Percentiles rank a stretch among this genome's conserved stretches.
Evolutionary conservation across 1,140 invertebrate species (phyloP).

Genomic region (Drosophila nasuta): DNA sequence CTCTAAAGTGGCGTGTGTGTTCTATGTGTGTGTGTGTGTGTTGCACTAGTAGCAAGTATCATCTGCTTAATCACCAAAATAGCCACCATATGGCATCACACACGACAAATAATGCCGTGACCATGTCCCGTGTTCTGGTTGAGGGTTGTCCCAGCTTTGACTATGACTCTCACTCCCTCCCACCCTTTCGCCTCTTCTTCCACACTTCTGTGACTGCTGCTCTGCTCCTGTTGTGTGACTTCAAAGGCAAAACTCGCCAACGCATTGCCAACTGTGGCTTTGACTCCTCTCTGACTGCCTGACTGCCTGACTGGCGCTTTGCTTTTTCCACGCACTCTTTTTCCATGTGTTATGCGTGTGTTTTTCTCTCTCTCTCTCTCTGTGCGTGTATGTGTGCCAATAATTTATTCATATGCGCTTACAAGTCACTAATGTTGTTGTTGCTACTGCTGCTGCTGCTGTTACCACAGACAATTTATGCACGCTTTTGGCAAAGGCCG

Average conservation of each 20-base stretch:
- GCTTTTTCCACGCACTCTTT: slow-evolving; percentile 74
- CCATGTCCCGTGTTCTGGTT: slow-evolving; percentile 9
- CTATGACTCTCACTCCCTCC: not conserved
- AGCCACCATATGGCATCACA: slow-evolving; percentile 79
- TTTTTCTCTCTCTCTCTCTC: slow-evolving; percentile 20
- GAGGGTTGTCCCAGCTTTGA: slow-evolving; percentile 37
- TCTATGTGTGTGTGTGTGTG: slow-evolving; percentile 16
- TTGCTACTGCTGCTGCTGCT: slow-evolving; percentile 29
- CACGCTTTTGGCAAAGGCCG: slow-evolving; percentile 75
- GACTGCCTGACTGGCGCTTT: slow-evolving; percentile 45
- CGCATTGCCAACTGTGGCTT: slow-evolving; percentile 39
- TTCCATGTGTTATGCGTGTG: slow-evolving; percentile 40
- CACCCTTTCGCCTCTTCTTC: not conserved
- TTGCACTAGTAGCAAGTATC: slow-evolving; percentile 59
- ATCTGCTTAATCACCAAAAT: slow-evolving; percentile 84
- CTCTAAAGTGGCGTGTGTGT: slow-evolving; percentile 36
- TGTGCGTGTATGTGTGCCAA: slow-evolving; percentile 53
- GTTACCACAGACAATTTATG: slow-evolving; percentile 84
- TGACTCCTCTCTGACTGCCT: slow-evolving; percentile 16
- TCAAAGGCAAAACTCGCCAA: slow-evolving; percentile 36
- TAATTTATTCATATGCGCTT: slow-evolving; percentile 84
- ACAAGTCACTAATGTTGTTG: slow-evolving; percentile 76
- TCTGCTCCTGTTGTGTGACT: slow-evolving; percentile 1
- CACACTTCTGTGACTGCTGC: not conserved
- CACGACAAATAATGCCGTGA: slow-evolving; percentile 39